phyloP scores from a whole-genome alignment of 1,140 invertebrate species.

The Solenopsis fugax region DNA sequence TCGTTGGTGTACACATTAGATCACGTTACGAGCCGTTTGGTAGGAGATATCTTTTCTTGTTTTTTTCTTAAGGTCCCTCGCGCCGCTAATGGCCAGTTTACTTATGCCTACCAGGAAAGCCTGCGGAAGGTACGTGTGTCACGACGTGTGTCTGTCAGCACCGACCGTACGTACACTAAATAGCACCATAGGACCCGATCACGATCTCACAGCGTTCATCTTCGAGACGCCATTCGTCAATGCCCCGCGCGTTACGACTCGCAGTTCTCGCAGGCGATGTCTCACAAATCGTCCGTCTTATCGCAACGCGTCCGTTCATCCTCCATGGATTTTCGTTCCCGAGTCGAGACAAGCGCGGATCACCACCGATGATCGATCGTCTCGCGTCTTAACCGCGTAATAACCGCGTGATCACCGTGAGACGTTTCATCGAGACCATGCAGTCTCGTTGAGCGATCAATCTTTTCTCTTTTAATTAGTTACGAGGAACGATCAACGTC shows the following conservation, averaged over 20 bases:
- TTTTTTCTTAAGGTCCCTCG: constrained; percentile 86
- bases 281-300: not conserved
- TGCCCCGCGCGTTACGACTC: constrained; percentile 33
- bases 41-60: constrained; percentile 84
- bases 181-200: constrained; percentile 66
- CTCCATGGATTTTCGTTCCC: constrained; percentile 18
- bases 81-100: constrained; percentile 86
- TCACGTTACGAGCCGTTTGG: constrained; percentile 78
- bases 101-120: constrained; percentile 87
- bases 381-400: not conserved
- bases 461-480: constrained; percentile 9
- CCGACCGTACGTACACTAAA: constrained; percentile 81
- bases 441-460: not conserved
- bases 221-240: constrained; percentile 23
- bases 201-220: constrained; percentile 22
- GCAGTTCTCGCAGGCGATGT: constrained; percentile 5
- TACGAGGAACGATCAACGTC: not conserved
- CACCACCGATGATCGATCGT: constrained; percentile 31
- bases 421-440: not conserved
- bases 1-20: constrained; percentile 79
- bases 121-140: constrained; percentile 86
- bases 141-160: constrained; percentile 73
- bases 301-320: not conserved
- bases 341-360: constrained; percentile 3
- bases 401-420: not conserved